phyloP scores from a whole-genome alignment of 2,113 vertebrate genomes.

The Garra rufa region DNA sequence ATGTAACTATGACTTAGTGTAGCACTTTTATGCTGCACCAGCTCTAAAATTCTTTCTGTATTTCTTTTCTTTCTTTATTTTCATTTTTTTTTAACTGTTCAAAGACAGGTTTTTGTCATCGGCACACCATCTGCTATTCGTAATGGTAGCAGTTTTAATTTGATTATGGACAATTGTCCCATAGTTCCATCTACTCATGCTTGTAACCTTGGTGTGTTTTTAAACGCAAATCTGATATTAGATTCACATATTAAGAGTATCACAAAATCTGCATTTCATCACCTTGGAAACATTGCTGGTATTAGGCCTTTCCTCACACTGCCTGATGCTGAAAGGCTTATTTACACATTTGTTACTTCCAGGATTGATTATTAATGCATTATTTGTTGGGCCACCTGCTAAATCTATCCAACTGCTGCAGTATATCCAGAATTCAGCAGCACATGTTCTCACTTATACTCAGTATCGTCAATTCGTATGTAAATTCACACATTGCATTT shows the following conservation, averaged over 20 bases:
- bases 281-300: not conserved
- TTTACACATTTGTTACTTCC: too few relatives aligned
- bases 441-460: too few relatives aligned
- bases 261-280: not conserved
- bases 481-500: too few relatives aligned
- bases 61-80: too few relatives aligned
- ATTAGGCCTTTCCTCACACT: not conserved
- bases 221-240: not conserved
- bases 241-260: not conserved
- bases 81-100: not conserved
- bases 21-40: too few relatives aligned
- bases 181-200: not conserved
- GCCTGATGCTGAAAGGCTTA: too few relatives aligned
- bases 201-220: not conserved
- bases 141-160: not conserved
- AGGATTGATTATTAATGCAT: too few relatives aligned
- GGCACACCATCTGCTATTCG: not conserved
- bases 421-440: not conserved
- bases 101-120: not conserved
- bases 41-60: too few relatives aligned
- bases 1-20: too few relatives aligned
- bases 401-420: not conserved
- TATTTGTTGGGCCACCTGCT: too few relatives aligned
- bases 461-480: too few relatives aligned
- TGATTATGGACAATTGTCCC: not conserved